Base-by-base conservation (phyloP, 2,888 invertebrate genomes). In the Nomada ruficornis region DNA sequence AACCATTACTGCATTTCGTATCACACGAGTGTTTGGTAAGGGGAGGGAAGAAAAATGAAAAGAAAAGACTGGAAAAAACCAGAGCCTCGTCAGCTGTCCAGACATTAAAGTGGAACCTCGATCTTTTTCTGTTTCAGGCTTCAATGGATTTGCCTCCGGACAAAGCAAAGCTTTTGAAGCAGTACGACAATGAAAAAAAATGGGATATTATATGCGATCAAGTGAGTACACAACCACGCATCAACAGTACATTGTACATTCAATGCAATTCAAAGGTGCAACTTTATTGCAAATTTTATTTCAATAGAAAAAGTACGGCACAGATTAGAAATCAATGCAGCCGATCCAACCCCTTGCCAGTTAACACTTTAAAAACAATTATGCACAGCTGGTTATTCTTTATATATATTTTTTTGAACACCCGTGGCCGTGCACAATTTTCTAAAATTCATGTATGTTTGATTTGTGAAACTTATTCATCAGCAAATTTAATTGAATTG, bases 181-280 rank as follows among this genome's bases (percentile, higher is more conserved):
- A 97, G 94, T 99, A 99, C 94, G 99, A 99, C 94, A 97, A 98
- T 94, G 98, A 99, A 94, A 99, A 99, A 95, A 99, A 99, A 95
- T 99, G 99, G 99, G 99, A 99, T 95, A 97, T 99, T 94, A 98
- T 99, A 95, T 99, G 99, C 95, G 99, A 99, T 96, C 99, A 98
- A 96, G 98, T 98, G 94, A 95, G 95, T 93, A 84, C 42, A 47
- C 54, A 44, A 1, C 3, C 11, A 36, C 50, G 44, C 62, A 55
- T 71, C 18, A 29, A 1, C 23, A 20, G 57, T 13, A 15, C 15
- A 13, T 47, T 47, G 15, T 47, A 47, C 3, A 47, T 47, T 47
- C 15, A 13, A 15, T 47, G 47, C 47, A 3, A 15, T 47, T 47
- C 47, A 15, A 47, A 4, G 47, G 15, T 47, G 47, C 15, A 15